Percentiles rank a stretch among this genome's conserved stretches.
Evolutionary conservation across 2,888 invertebrate genomes (phyloP).

Genomic region (Ametastegia equiseti): DNA sequence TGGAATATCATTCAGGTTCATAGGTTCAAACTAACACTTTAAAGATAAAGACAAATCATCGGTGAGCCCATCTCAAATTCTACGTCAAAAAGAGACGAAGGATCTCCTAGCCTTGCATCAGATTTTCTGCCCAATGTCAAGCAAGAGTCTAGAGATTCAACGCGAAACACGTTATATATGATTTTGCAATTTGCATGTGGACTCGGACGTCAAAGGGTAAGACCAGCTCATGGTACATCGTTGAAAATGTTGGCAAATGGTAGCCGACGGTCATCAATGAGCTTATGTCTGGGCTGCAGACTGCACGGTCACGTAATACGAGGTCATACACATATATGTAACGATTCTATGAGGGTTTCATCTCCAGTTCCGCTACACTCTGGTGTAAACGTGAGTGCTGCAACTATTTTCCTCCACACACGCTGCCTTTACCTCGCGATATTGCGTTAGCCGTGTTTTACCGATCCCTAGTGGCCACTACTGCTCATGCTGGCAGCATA

Average conservation of each 20-base stretch:
- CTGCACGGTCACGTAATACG: constrained; percentile 5
- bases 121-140: background rate
- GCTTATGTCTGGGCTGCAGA: background rate
- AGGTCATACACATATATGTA: background rate
- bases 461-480: background rate
- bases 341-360: background rate
- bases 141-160: background rate
- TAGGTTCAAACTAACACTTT: background rate
- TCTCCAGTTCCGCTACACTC: too few relatives aligned
- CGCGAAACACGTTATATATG: constrained; percentile 12
- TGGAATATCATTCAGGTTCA: background rate
- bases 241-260: constrained; percentile 3
- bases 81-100: background rate
- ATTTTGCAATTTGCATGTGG: constrained; percentile 29
- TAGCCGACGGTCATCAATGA: constrained; percentile 32
- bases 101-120: background rate
- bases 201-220: constrained; percentile 23
- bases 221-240: background rate
- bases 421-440: background rate
- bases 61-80: background rate
- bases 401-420: constrained; percentile 3
- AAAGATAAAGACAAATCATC: background rate
- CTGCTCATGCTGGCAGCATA: background rate
- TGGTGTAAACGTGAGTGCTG: background rate
- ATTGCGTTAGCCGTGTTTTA: constrained; percentile 22